phyloP scores from a whole-genome alignment of 2,888 invertebrate species.

The Aleiodes leptofemur region DNA sequence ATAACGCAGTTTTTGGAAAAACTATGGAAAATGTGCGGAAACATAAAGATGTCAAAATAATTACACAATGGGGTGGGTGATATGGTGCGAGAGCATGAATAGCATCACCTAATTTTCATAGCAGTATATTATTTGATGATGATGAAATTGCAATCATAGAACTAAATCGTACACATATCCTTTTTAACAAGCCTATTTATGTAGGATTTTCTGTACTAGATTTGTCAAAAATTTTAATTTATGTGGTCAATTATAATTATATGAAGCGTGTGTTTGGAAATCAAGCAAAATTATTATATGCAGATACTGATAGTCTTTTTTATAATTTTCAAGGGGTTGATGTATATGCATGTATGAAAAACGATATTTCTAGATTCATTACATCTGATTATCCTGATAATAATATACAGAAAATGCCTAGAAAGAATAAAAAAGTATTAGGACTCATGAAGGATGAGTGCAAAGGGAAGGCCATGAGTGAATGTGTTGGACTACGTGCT shows the following conservation, averaged over 20 bases:
- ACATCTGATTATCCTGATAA: slow-evolving; percentile 45
- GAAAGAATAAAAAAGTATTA: slow-evolving; percentile 61
- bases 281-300: too few species aligned
- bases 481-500: slow-evolving; percentile 61
- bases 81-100: slow-evolving; percentile 65
- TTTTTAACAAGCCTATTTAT: slow-evolving; percentile 71
- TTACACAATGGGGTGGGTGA: slow-evolving; percentile 64
- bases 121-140: slow-evolving; percentile 63
- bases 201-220: slow-evolving; percentile 71
- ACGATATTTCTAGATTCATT: slow-evolving; percentile 64
- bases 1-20: slow-evolving; percentile 31
- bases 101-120: slow-evolving; percentile 64
- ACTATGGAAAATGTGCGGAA: slow-evolving; percentile 71
- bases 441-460: slow-evolving; percentile 66
- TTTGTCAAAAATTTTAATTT: slow-evolving; percentile 71
- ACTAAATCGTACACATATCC: slow-evolving; percentile 58
- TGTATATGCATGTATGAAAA: slow-evolving; percentile 63
- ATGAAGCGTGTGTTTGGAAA: too few species aligned
- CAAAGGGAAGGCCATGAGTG: slow-evolving; percentile 58
- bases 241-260: slow-evolving; percentile 67
- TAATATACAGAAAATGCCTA: slow-evolving; percentile 59
- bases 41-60: slow-evolving; percentile 63
- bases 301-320: slow-evolving; percentile 61
- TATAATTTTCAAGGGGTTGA: slow-evolving; percentile 65
- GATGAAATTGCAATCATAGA: slow-evolving; percentile 64